Evolutionary conservation across 2,888 invertebrate species (phyloP).

Genomic region (Ypsolopha scabrella): DNA sequence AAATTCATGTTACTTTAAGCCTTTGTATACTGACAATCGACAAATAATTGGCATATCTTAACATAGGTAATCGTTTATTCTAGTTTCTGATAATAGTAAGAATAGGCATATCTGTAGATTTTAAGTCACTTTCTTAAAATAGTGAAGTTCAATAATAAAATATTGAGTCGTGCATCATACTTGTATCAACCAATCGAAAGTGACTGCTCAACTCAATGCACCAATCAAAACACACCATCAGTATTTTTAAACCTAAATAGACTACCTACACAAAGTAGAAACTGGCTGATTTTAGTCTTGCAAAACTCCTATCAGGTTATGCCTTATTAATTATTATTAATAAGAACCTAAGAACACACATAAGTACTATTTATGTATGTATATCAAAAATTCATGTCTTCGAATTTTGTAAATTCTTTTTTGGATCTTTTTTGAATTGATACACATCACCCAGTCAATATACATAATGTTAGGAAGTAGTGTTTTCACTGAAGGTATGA

Average conservation of each 20-base stretch:
- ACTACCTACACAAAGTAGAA: too few relatives aligned
- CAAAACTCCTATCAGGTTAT: too few relatives aligned
- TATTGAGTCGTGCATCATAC: too few relatives aligned
- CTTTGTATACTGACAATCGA: not conserved
- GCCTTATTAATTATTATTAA: too few relatives aligned
- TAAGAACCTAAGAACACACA: too few relatives aligned
- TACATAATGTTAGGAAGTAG: not conserved
- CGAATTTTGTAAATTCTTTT: not conserved
- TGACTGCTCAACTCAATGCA: not conserved
- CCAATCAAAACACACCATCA: not conserved
- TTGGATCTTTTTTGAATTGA: too few relatives aligned
- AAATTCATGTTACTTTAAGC: not conserved
- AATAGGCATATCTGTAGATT: too few relatives aligned
- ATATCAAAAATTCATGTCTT: not conserved
- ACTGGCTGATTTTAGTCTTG: too few relatives aligned
- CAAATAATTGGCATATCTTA: constrained; percentile 2
- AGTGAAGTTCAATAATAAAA: too few relatives aligned
- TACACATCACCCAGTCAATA: too few relatives aligned
- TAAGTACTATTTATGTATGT: not conserved
- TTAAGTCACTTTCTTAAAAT: too few relatives aligned
- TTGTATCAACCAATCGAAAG: not conserved
- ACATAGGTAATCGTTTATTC: not conserved
- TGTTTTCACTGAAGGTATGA: not conserved
- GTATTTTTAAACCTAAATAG: too few relatives aligned
- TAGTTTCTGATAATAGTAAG: not conserved